Evolutionary conservation across 2,113 vertebrate genomes (phyloP).

Genomic region (Scophthalmus maximus): DNA sequence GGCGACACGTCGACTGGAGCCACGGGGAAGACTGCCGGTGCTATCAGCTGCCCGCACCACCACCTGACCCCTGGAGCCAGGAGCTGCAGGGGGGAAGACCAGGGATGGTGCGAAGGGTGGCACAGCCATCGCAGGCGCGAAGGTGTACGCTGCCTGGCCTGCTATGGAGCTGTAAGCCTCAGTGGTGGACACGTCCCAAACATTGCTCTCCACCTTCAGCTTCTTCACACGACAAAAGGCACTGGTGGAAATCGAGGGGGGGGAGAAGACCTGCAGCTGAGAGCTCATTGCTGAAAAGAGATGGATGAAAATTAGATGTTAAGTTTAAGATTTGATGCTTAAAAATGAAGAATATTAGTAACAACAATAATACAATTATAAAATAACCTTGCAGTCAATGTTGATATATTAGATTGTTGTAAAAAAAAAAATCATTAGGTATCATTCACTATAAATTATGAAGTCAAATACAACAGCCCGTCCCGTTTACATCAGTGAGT

Average conservation of each 20-base stretch:
- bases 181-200: conserved; percentile 94
- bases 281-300: conserved; percentile 92
- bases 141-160: conserved; percentile 90
- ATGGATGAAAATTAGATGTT: not conserved
- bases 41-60: conserved; percentile 95
- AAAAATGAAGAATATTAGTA: not conserved
- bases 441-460: too few species aligned
- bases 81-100: conserved; percentile 88
- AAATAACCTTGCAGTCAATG: too few species aligned
- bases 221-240: conserved; percentile 99
- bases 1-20: conserved; percentile 87
- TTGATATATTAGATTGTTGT: not conserved
- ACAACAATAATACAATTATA: not conserved
- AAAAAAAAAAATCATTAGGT: too few species aligned
- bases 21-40: conserved; percentile 88
- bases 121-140: conserved; percentile 84
- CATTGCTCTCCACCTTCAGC: conserved; percentile 96
- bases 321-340: not conserved
- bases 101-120: conserved; percentile 88
- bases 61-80: conserved; percentile 90
- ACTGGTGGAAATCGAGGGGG: conserved; percentile 97
- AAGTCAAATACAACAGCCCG: not conserved
- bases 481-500: not conserved
- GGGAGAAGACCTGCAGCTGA: conserved; percentile 98
- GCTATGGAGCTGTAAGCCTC: conserved; percentile 86